Conservation (phyloP, 2,113 vertebrate species). For the Brachionichthys hirsutus region DNA sequence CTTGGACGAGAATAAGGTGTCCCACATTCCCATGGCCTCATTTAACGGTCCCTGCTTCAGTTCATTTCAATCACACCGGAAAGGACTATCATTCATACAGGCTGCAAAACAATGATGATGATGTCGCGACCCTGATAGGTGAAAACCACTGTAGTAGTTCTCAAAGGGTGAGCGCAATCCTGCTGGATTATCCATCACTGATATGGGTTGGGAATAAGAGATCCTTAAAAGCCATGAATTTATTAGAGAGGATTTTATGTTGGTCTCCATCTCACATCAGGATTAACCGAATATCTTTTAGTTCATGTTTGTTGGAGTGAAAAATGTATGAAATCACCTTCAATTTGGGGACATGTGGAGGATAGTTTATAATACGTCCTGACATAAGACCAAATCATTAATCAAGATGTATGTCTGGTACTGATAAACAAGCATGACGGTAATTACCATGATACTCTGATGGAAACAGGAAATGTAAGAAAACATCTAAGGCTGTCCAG, state of each 20-base stretch:
- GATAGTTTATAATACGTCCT: background rate
- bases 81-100: constrained; percentile 36
- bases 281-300: background rate
- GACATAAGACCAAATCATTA: background rate
- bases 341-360: no score
- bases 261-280: background rate
- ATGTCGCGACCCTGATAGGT: constrained; percentile 54
- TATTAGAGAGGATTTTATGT: background rate
- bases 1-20: constrained; percentile 35
- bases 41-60: constrained; percentile 40
- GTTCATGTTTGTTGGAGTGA: background rate
- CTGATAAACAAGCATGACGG: no score
- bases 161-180: constrained; percentile 21
- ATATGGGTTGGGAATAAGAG: constrained; percentile 7
- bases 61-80: constrained; percentile 45
- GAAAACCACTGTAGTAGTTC: constrained; percentile 38
- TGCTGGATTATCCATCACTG: no score
- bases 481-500: no score
- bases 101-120: constrained; percentile 48
- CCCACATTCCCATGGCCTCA: constrained; percentile 55
- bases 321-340: background rate
- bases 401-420: background rate
- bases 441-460: background rate
- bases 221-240: background rate
- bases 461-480: no score